Percentiles rank a stretch among this genome's conserved stretches.
phyloP scores from a whole-genome alignment of 2,113 vertebrate species.

The Pangasianodon gigas region DNA sequence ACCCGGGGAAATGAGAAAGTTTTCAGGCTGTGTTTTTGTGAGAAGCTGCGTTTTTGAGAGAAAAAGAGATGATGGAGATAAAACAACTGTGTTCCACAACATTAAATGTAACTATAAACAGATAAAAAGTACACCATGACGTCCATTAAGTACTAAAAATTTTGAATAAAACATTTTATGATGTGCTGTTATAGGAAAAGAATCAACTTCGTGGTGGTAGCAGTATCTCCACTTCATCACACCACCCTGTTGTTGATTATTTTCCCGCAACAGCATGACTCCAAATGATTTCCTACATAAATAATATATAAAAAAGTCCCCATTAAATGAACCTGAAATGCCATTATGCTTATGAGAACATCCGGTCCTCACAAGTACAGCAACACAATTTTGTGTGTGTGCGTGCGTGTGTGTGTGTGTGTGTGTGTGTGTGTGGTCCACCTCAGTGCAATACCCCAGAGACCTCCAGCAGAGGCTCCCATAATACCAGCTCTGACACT shows the following conservation, averaged over 20 bases:
- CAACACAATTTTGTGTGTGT: not conserved
- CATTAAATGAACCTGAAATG: too few species aligned
- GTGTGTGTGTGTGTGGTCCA: conserved; percentile 32
- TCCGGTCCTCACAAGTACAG: not conserved
- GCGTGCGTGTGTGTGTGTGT: not conserved
- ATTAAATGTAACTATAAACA: not conserved
- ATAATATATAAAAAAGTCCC: not conserved
- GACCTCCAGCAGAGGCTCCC: conserved; percentile 79
- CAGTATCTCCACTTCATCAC: not conserved
- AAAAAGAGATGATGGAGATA: too few species aligned
- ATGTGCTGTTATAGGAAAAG: not conserved
- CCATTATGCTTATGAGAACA: not conserved
- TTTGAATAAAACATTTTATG: not conserved
- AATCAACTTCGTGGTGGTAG: too few species aligned
- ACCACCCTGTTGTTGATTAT: not conserved
- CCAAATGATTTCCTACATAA: not conserved
- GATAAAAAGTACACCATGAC: not conserved
- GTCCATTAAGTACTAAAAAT: not conserved
- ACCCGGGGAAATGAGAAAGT: not conserved
- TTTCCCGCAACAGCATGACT: not conserved
- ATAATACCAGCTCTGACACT: conserved; percentile 68
- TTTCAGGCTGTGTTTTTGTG: not conserved
- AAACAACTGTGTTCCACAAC: too few species aligned
- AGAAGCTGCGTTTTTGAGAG: not conserved
- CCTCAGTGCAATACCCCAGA: conserved; percentile 71